Conservation (phyloP, 2,797 vertebrate species). For the Bryconaethiops microstoma region DNA sequence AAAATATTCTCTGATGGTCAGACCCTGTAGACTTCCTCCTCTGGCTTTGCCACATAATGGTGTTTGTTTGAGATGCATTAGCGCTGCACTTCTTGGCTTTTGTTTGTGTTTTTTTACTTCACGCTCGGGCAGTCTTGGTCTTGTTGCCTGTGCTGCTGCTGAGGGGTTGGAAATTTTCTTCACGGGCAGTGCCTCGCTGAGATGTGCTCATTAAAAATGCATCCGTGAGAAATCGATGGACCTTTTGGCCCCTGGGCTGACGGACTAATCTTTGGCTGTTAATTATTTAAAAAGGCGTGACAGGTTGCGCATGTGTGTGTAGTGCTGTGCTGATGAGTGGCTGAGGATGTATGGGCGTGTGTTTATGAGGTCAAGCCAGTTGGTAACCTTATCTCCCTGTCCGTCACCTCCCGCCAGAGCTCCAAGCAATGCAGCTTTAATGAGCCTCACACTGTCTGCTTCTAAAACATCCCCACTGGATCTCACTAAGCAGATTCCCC, state of each 20-base stretch:
- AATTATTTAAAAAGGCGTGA: conserved; percentile 78
- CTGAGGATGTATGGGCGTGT: conserved; percentile 42
- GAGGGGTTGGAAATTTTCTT: conserved; percentile 56
- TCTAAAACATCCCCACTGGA: conserved; percentile 36
- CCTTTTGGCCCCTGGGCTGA: conserved; percentile 74
- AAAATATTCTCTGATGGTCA: conserved; percentile 26
- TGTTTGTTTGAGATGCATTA: conserved; percentile 50
- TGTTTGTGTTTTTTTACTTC: conserved; percentile 75
- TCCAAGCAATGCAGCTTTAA: conserved; percentile 76
- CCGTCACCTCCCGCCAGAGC: conserved; percentile 67
- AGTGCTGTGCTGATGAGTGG: conserved; percentile 41
- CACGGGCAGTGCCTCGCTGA: conserved; percentile 77
- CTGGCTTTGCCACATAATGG: conserved; percentile 46
- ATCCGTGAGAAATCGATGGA: conserved; percentile 78
- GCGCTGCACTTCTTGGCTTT: conserved; percentile 62
- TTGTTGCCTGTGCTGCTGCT: conserved; percentile 36
- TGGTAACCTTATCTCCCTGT: conserved; percentile 60
- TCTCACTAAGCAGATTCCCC: neutral
- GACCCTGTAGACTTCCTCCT: conserved; percentile 43
- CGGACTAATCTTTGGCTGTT: conserved; percentile 78
- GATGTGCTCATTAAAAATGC: conserved; percentile 82
- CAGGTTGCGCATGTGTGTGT: conserved; percentile 40
- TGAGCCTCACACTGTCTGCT: conserved; percentile 65
- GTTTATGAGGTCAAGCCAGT: conserved; percentile 48
- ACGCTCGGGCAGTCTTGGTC: conserved; percentile 64